These are phyloP conservation scores for Masnerella sp. DNA, from an alignment of 2,888 invertebrate genomes.

Conservation along the genomic window DNA sequence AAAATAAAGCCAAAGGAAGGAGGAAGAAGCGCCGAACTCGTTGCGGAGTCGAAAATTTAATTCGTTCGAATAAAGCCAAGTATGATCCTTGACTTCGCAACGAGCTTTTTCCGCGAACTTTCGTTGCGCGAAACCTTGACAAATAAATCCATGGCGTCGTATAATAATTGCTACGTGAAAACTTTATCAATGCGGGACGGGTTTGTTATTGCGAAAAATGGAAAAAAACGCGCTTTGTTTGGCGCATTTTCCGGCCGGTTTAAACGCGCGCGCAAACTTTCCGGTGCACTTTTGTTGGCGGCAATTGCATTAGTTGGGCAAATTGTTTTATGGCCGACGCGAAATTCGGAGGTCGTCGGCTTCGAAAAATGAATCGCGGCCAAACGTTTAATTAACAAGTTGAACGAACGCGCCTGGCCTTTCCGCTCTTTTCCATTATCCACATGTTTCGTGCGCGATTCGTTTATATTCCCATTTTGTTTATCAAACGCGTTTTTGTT, in stretches of 20 bases:
- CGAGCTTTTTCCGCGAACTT: slow-evolving; percentile 47
- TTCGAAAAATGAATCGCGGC: slow-evolving; percentile 27
- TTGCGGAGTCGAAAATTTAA: slow-evolving; percentile 52
- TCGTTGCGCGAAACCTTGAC: slow-evolving; percentile 50
- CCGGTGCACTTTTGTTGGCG: slow-evolving; percentile 30
- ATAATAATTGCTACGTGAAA: slow-evolving; percentile 54
- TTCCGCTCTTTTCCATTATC: slow-evolving; percentile 4
- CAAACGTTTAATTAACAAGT: slow-evolving; percentile 37
- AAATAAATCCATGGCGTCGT: slow-evolving; percentile 47
- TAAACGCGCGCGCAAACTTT: slow-evolving; percentile 35
- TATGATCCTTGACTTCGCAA: slow-evolving; percentile 54
- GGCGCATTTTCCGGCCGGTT: slow-evolving; percentile 23
- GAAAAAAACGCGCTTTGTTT: no score
- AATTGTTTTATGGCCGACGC: slow-evolving; percentile 35
- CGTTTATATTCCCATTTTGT: no score
- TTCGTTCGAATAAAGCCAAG: slow-evolving; percentile 48
- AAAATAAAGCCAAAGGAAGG: background rate
- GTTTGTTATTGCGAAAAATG: slow-evolving; percentile 43
- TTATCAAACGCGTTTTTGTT: no score
- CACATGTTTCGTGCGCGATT: no score
- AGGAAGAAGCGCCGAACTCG: slow-evolving; percentile 37
- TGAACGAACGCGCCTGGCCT: background rate
- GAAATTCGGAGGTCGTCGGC: slow-evolving; percentile 35
- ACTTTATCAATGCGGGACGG: slow-evolving; percentile 41
- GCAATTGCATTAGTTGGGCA: slow-evolving; percentile 35